Percentiles rank a stretch among this genome's conserved stretches.
Evolutionary conservation across 1,140 invertebrate species (phyloP).

Genomic region (Lamellibrachia luymesi): DNA sequence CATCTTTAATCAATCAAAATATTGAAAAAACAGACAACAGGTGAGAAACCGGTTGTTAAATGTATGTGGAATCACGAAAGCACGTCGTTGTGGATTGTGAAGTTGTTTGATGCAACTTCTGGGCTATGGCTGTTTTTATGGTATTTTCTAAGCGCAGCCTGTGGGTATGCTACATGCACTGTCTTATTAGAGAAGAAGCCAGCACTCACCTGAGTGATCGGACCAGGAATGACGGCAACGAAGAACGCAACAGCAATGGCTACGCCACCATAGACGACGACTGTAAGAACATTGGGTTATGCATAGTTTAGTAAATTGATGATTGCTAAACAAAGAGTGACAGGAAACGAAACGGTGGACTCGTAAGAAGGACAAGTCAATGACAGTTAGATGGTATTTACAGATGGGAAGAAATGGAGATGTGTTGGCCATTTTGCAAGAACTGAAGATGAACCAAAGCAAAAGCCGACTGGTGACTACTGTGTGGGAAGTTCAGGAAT

Average conservation of each 20-base stretch:
- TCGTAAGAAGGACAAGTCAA: background rate
- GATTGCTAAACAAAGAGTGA: background rate
- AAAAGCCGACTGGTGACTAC: background rate
- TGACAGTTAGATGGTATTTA: background rate
- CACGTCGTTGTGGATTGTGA: too few relatives aligned
- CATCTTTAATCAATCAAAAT: too few relatives aligned
- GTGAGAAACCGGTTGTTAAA: too few relatives aligned
- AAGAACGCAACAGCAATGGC: constrained; percentile 10
- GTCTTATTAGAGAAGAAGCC: background rate
- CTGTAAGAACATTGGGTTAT: background rate
- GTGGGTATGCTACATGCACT: background rate
- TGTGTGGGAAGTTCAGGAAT: background rate
- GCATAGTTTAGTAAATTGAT: background rate
- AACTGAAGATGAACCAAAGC: background rate
- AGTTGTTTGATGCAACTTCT: too few relatives aligned
- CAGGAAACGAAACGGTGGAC: background rate
- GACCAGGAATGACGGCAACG: constrained; percentile 2
- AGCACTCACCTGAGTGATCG: constrained; percentile 9
- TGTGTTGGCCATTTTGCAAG: background rate
- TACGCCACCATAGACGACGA: background rate
- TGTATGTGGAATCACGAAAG: too few relatives aligned
- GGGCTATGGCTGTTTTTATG: too few relatives aligned
- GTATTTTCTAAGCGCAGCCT: background rate
- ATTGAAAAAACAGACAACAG: too few relatives aligned
- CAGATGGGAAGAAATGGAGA: background rate